phyloP scores from a whole-genome alignment of 2,797 vertebrate species.

The Spinibarbus caldwelli region DNA sequence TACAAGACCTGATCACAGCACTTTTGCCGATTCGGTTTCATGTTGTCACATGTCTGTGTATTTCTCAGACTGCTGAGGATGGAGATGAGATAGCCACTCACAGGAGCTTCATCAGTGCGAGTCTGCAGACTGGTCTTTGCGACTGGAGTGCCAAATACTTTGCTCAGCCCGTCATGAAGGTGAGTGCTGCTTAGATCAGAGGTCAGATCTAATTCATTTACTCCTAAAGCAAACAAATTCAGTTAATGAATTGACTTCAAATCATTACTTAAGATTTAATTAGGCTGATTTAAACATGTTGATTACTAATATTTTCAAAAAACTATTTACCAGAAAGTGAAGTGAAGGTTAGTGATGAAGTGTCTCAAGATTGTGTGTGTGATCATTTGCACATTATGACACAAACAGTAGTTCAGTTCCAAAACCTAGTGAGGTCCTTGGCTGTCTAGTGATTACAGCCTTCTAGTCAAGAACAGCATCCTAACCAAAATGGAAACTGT shows the following conservation, averaged over 20 bases:
- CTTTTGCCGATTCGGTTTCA: background rate
- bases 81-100: slow-evolving; percentile 86
- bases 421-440: background rate
- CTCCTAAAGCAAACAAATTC: too few relatives aligned
- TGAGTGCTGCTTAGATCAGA: slow-evolving; percentile 56
- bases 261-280: too few relatives aligned
- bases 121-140: slow-evolving; percentile 92
- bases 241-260: too few relatives aligned
- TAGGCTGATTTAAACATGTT: too few relatives aligned
- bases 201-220: background rate
- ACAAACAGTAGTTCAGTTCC: background rate
- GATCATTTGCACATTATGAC: background rate
- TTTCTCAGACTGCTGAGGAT: slow-evolving; percentile 84
- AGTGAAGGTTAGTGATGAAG: too few relatives aligned
- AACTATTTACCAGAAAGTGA: too few relatives aligned
- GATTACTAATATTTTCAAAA: too few relatives aligned
- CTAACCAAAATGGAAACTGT: background rate
- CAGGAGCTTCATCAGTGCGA: slow-evolving; percentile 87
- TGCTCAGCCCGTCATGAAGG: slow-evolving; percentile 99
- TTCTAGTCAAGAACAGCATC: background rate
- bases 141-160: slow-evolving; percentile 99
- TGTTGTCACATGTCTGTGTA: slow-evolving; percentile 23
- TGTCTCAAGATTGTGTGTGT: too few relatives aligned
- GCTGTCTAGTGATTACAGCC: background rate
- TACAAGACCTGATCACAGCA: too few relatives aligned